These are phyloP conservation scores for Hyposmocoma kahamanoa DNA, from an alignment of 1,140 invertebrate species.

Conservation along the genomic window DNA sequence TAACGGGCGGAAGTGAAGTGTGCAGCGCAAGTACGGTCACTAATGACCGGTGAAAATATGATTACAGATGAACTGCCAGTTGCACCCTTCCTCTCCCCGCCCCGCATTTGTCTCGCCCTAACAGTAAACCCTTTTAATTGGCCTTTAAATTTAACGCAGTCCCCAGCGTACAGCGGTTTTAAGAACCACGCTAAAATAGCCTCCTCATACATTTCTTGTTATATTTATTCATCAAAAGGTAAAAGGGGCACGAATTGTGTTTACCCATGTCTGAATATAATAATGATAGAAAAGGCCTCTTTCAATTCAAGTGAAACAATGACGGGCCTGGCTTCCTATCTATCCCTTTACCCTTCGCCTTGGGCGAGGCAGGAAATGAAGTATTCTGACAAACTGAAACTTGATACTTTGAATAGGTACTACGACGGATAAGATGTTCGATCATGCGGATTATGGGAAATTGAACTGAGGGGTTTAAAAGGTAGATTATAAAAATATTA, in stretches of 20 bases:
- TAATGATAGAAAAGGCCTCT: neutral
- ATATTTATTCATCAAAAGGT: too few species aligned
- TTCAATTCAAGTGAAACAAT: neutral
- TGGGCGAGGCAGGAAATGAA: neutral
- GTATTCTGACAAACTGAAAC: conserved; percentile 1
- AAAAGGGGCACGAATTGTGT: neutral
- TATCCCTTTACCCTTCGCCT: neutral
- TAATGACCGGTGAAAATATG: neutral
- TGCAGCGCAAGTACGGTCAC: neutral
- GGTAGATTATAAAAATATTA: too few species aligned
- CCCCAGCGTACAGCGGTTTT: too few species aligned
- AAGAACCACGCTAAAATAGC: too few species aligned
- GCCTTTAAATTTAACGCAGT: too few species aligned
- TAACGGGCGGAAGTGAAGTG: conserved; percentile 5
- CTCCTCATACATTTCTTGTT: too few species aligned
- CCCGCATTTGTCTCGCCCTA: too few species aligned
- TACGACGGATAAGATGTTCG: too few species aligned
- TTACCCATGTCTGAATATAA: neutral
- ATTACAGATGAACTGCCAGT: neutral
- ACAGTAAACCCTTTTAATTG: conserved; percentile 2
- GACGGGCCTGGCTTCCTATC: neutral
- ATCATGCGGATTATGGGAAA: too few species aligned
- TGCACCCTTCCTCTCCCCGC: neutral
- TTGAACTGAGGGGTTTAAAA: too few species aligned
- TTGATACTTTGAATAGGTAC: neutral